Base-by-base conservation (phyloP, 2,888 invertebrate species). In the Latrodectus elegans region DNA sequence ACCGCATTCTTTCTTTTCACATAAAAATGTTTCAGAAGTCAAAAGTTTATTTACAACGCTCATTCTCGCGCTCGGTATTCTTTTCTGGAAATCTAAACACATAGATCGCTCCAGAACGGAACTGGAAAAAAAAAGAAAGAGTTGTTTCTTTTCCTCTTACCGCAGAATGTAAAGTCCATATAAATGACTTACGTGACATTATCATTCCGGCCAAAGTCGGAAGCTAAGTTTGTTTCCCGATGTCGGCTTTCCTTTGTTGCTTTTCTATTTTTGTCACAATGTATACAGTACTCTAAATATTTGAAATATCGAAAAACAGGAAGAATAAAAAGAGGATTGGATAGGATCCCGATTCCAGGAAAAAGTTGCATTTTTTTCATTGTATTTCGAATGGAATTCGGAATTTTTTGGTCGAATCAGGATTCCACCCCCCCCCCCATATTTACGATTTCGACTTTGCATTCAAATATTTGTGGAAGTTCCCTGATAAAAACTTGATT, bases 161-260 rank as follows among this genome's bases (percentile, higher is more conserved):
- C 55, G 0, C 55, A 11, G 15, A 55, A 55, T 22, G 22, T 55
- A 55, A 14, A 15, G 55, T 55, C 55, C 73, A 65, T 81, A 81
- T 73, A 81, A 81, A 81, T 67, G 81, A 73, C 81, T 80, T 15
- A 53, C 55, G 53, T 74, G n/a, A 72, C 38, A 60, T 72, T 72
- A 78, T 78, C 78, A 68, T 68, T 70, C 26, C 26, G 15, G 26
- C 11, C 22, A 51, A 67, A 26, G 22, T 22, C 22, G 22, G 22
- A 22, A 22, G 22, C 22, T 22, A 55, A 55, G 15, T 55, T 11
- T 55, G 11, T 2, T 15, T 55, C 55, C 55, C 55, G 15, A 55
- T 55, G 55, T 55, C 55, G 15, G 12, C 15, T 55, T 15, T 55
- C 15, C 15, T 55, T 55, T 55, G 11, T 55, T 55, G 15, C 15